These are phyloP conservation scores for Venturia canescens DNA, from an alignment of 1,140 invertebrate species.

Conservation along the genomic window DNA sequence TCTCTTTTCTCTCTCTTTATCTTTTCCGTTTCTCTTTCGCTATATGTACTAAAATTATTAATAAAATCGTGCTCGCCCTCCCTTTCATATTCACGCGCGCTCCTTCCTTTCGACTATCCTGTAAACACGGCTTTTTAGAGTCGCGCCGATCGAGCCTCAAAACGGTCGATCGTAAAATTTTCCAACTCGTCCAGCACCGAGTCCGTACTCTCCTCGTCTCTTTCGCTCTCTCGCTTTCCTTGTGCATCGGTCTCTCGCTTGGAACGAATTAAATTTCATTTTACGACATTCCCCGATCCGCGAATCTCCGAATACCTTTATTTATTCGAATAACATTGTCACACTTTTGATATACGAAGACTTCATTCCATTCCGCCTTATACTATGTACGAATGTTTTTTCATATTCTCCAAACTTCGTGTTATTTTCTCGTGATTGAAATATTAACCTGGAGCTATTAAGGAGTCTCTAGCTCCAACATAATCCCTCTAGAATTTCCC, in stretches of 20 bases:
- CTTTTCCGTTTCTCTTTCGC: constrained; percentile 40
- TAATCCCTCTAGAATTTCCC: too few species aligned
- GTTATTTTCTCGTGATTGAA: not conserved
- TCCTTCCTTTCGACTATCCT: constrained; percentile 50
- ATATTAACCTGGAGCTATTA: not conserved
- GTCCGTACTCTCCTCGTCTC: constrained; percentile 12
- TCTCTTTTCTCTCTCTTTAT: constrained; percentile 1
- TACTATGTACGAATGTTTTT: too few species aligned
- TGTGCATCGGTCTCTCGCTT: not conserved
- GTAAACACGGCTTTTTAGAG: constrained; percentile 63
- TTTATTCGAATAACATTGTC: constrained; percentile 18
- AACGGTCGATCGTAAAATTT: constrained; percentile 61
- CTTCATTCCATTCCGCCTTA: constrained; percentile 12
- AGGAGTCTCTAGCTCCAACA: too few species aligned
- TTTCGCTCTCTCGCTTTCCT: not conserved
- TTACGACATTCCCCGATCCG: constrained; percentile 51
- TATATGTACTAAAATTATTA: constrained; percentile 70
- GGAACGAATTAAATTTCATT: constrained; percentile 58
- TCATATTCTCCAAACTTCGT: too few species aligned
- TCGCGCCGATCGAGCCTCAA: constrained; percentile 47
- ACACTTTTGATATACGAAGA: constrained; percentile 25
- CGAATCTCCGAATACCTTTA: constrained; percentile 15
- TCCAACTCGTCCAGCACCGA: constrained; percentile 44
- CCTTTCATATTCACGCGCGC: constrained; percentile 7
- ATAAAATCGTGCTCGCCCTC: constrained; percentile 66